Evolutionary conservation across 1,140 invertebrate species (phyloP).

Genomic region (Caligus rogercresseyi): DNA sequence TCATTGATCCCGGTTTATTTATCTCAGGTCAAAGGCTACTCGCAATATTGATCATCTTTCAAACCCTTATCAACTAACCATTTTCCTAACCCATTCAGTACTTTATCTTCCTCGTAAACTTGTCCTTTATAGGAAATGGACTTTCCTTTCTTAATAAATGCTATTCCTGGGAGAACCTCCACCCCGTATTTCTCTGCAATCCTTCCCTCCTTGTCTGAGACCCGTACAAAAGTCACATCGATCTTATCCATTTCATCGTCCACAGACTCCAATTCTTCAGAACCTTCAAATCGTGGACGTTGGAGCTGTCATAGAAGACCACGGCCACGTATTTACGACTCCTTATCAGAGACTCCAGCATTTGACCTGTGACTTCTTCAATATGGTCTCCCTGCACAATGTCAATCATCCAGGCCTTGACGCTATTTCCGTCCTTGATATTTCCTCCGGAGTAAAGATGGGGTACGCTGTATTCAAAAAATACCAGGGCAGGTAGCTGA

Average conservation of each 20-base stretch:
- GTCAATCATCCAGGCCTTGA: constrained; percentile 66
- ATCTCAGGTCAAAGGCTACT: no score
- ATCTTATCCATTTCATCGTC: constrained; percentile 84
- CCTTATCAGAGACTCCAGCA: constrained; percentile 60
- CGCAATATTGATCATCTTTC: no score
- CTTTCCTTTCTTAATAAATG: constrained; percentile 63
- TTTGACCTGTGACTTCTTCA: constrained; percentile 80
- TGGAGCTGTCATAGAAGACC: constrained; percentile 50
- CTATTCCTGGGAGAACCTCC: constrained; percentile 60
- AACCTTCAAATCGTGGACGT: constrained; percentile 38
- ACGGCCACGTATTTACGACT: constrained; percentile 84
- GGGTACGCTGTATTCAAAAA: constrained; percentile 76
- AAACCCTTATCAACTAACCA: not conserved
- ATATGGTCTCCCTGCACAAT: constrained; percentile 76
- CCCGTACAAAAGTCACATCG: constrained; percentile 67
- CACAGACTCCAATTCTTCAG: constrained; percentile 78
- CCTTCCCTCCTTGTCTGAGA: constrained; percentile 35
- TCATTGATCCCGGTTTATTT: no score
- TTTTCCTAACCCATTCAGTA: constrained; percentile 7
- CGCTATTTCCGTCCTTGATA: constrained; percentile 72
- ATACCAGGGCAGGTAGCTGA: constrained; percentile 63
- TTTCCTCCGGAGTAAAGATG: constrained; percentile 59
- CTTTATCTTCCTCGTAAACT: not conserved
- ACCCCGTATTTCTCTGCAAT: constrained; percentile 73
- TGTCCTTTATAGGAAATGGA: constrained; percentile 47